Evolutionary conservation across 2,888 invertebrate species (phyloP), one percentile per base, ranked within the genome.

Genomic region (Colostygia pectinataria): DNA sequence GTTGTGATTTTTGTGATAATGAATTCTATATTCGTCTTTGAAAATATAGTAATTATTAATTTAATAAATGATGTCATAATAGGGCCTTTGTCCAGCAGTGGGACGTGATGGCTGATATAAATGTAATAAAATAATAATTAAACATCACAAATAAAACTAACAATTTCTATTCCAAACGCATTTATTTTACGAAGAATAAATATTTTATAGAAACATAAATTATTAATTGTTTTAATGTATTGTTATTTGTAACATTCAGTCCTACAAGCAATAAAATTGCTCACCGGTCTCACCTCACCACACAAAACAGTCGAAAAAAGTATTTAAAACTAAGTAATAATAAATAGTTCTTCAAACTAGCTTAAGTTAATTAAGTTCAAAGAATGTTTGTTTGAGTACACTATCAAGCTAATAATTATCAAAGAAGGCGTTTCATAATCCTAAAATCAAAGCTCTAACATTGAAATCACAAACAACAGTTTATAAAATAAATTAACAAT

Each of bases 401-500:
- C n/a, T n/a, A n/a, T n/a, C n/a, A n/a, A n/a, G n/a, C n/a, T n/a
- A n/a, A n/a, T n/a, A n/a, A n/a, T n/a, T 15, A 6, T 20, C 5
- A 20, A 5, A 4, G 6, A 20, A 20, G 6, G 20, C 4, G 20
- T 20, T 20, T 6, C 20, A 20, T n/a, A n/a, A n/a, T n/a, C n/a
- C n/a, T n/a, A 25, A n/a, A 42, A 42, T 25, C 23, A 20, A 20
- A 7, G 12, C 10, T 7, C 14, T 33, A 8, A 8, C 6, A 10
- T n/a, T n/a, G 25, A 7, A 18, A 28, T 12, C 18, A 41, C 9
- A 12, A 32, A 3, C 39, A 57, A 7, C 42, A 34, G 13, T 40
- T 15, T 44, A 46, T 32, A 50, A 24, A 55, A 57, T 59, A 59
- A 63, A 56, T 60, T 57, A 65, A 53, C 62, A 61, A 70, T 66